Evolutionary conservation across 2,888 invertebrate species (phyloP).

Genomic region (Torymus aiolomorphi): DNA sequence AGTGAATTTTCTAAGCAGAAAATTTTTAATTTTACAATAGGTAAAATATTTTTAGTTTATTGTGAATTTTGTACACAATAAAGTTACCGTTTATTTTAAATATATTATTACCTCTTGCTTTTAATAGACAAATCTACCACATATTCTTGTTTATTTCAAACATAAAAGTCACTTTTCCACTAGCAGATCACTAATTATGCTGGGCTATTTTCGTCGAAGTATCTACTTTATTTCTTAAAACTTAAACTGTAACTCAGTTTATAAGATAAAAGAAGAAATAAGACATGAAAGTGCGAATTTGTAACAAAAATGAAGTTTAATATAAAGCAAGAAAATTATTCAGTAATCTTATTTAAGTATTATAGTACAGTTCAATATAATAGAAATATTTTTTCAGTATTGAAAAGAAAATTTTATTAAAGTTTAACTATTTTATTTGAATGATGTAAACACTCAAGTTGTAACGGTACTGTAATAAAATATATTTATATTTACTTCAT

Average conservation of each 20-base stretch:
- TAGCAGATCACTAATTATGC: conserved; percentile 13
- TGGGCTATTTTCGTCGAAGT: conserved; percentile 8
- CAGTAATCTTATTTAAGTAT: too few species aligned
- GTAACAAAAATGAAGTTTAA: not conserved
- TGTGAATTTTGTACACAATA: not conserved
- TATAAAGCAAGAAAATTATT: too few species aligned
- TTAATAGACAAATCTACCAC: not conserved
- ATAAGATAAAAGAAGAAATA: conserved; percentile 9
- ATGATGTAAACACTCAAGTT: too few species aligned
- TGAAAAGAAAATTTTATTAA: too few species aligned
- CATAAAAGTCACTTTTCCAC: conserved; percentile 25
- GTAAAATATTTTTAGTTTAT: not conserved
- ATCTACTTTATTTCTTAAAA: conserved; percentile 3
- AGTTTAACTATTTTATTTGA: too few species aligned
- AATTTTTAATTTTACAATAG: too few species aligned
- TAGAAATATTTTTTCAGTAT: too few species aligned
- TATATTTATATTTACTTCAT: too few species aligned
- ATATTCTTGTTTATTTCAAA: too few species aligned
- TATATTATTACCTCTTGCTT: not conserved
- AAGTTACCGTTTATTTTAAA: conserved; percentile 5
- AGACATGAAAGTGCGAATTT: conserved; percentile 5
- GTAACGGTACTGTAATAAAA: too few species aligned
- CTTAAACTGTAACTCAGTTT: conserved; percentile 15
- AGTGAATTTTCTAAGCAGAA: too few species aligned
- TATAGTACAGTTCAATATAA: too few species aligned